Evolutionary conservation across 2,797 vertebrate genomes (phyloP).

Genomic region (Eupleurogrammus muticus): DNA sequence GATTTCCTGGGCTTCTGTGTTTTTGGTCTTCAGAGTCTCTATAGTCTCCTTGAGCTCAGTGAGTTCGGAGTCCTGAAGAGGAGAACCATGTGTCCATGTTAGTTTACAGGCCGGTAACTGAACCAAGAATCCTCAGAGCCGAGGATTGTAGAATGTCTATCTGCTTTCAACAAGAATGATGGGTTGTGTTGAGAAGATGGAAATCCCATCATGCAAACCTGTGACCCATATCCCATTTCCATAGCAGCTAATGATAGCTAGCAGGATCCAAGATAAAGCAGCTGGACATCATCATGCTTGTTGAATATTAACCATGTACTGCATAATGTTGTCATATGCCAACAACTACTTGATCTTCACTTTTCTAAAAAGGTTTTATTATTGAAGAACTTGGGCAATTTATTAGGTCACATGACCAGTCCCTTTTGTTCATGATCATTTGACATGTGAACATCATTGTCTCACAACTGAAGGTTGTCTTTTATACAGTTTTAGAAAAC

Average conservation of each 20-base stretch:
- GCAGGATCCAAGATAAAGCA: slow-evolving; percentile 12
- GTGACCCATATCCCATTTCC: slow-evolving; percentile 29
- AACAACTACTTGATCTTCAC: too few species aligned
- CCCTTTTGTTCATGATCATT: too few species aligned
- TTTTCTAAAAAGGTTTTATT: too few species aligned
- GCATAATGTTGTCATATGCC: too few species aligned
- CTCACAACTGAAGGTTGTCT: too few species aligned
- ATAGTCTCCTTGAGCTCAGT: slow-evolving; percentile 95
- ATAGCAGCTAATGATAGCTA: slow-evolving; percentile 4
- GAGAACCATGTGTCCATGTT: slow-evolving; percentile 20
- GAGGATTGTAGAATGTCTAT: slow-evolving; percentile 29
- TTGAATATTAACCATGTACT: too few species aligned
- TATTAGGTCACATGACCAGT: too few species aligned
- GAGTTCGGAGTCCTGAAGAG: slow-evolving; percentile 91
- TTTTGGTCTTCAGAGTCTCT: slow-evolving; percentile 93
- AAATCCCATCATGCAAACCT: slow-evolving; percentile 40
- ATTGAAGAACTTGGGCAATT: too few species aligned
- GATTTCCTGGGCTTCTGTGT: slow-evolving; percentile 94
- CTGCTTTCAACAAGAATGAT: slow-evolving; percentile 42
- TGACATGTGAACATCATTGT: too few species aligned
- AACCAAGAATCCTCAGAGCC: slow-evolving; percentile 27
- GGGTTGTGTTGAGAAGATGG: slow-evolving; percentile 44
- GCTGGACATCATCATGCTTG: neutral
- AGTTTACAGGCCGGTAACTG: slow-evolving; percentile 21
- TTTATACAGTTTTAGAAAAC: too few species aligned